phyloP scores from a whole-genome alignment of 2,888 invertebrate genomes.

The Gerosis bhagava region DNA sequence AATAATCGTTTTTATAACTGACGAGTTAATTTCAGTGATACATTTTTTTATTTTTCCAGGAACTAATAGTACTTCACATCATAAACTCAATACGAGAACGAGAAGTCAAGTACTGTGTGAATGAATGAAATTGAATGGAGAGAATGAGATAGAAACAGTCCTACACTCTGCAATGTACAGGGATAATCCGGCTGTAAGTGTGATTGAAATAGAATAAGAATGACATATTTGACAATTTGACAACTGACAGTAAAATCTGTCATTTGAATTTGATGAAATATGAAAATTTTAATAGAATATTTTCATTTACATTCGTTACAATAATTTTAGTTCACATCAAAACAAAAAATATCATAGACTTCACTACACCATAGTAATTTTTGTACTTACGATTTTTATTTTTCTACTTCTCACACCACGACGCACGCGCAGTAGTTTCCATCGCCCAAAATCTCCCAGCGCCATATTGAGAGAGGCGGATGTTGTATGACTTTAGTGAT shows the following conservation, averaged over 20 bases:
- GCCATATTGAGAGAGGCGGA: constrained; percentile 90
- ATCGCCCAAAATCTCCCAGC: constrained; percentile 84
- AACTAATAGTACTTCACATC: too few relatives aligned
- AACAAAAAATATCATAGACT: constrained; percentile 3
- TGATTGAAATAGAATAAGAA: constrained; percentile 8
- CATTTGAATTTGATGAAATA: constrained; percentile 58
- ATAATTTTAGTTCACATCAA: constrained; percentile 10
- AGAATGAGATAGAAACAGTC: too few relatives aligned
- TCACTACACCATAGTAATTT: constrained; percentile 10
- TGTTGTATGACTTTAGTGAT: constrained; percentile 84
- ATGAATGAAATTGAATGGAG: background rate
- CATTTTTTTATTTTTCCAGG: too few relatives aligned
- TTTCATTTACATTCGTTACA: constrained; percentile 45
- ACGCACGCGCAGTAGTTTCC: constrained; percentile 80
- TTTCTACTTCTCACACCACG: constrained; percentile 69
- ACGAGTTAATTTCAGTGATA: too few relatives aligned
- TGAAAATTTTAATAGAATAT: constrained; percentile 61
- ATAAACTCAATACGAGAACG: too few relatives aligned
- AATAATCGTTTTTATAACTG: too few relatives aligned
- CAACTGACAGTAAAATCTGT: constrained; percentile 42
- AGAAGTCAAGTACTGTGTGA: background rate
- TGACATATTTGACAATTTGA: constrained; percentile 36
- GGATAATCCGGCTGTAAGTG: too few relatives aligned
- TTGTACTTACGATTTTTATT: constrained; percentile 48
- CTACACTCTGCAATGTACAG: too few relatives aligned